Conservation (phyloP, 2,888 invertebrate genomes). For the Microchrysa polita region DNA sequence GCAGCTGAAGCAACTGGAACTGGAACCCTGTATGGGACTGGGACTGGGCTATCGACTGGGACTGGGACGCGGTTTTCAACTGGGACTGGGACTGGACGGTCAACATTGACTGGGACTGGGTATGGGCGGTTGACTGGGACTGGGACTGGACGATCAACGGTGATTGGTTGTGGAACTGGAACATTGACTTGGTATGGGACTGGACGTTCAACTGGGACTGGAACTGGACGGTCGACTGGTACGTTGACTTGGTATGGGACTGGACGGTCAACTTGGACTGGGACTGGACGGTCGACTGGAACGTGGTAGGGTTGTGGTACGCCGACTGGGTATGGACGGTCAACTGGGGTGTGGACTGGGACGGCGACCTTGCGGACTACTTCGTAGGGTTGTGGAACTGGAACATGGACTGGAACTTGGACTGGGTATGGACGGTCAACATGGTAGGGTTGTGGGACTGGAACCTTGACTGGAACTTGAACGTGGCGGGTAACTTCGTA, state of each 20-base stretch:
- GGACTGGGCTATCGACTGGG: constrained; percentile 75
- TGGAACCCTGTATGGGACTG: constrained; percentile 67
- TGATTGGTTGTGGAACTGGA: constrained; percentile 75
- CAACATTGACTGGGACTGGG: constrained; percentile 69
- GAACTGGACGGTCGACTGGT: constrained; percentile 65
- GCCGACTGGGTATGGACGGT: constrained; percentile 74
- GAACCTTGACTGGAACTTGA: constrained; percentile 67
- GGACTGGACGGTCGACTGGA: constrained; percentile 72
- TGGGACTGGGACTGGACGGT: constrained; percentile 71
- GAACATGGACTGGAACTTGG: constrained; percentile 69
- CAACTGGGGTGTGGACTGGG: constrained; percentile 70
- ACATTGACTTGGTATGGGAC: constrained; percentile 71
- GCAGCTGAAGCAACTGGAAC: constrained; percentile 69
- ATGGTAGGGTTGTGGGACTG: constrained; percentile 67
- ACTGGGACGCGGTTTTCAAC: constrained; percentile 77
- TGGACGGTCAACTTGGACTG: constrained; percentile 73
- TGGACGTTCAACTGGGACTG: constrained; percentile 71
- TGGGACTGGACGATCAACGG: constrained; percentile 75
- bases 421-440: constrained; percentile 73
- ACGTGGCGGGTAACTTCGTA: constrained; percentile 82
- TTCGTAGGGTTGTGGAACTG: constrained; percentile 70
- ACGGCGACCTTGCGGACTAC: constrained; percentile 68
- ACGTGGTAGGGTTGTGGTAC: constrained; percentile 76
- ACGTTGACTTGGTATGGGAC: constrained; percentile 72
- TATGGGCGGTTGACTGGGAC: constrained; percentile 69